Evolutionary conservation across 2,888 invertebrate species (phyloP).

Genomic region (Nineta flava): DNA sequence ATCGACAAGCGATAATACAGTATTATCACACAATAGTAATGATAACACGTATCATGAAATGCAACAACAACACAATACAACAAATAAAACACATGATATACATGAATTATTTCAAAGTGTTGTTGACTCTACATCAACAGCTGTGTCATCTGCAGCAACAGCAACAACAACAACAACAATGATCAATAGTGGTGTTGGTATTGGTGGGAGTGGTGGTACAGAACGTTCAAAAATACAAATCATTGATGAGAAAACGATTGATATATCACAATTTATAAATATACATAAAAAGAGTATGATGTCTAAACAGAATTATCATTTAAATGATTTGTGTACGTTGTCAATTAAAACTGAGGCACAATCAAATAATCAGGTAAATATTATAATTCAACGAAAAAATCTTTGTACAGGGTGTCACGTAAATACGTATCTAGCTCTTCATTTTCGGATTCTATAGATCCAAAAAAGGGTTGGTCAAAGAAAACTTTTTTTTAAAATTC

Average conservation of each 20-base stretch:
- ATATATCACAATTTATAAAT: not conserved
- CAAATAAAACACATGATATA: not conserved
- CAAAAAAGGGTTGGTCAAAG: too few species aligned
- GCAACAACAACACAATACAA: not conserved
- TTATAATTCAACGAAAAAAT: too few species aligned
- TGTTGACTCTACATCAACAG: not conserved
- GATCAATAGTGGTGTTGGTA: too few species aligned
- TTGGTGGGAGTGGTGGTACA: too few species aligned
- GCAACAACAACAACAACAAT: not conserved
- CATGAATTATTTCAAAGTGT: constrained; percentile 4
- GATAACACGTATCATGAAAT: not conserved
- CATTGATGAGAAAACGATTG: constrained; percentile 5
- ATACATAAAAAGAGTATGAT: not conserved
- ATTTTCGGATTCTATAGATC: too few species aligned
- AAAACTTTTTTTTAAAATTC: too few species aligned
- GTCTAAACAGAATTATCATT: not conserved
- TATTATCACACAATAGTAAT: constrained; percentile 17
- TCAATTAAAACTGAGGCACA: constrained; percentile 1
- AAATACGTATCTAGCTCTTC: too few species aligned
- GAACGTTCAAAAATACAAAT: constrained; percentile 3
- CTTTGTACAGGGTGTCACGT: not conserved
- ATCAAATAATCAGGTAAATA: constrained; percentile 1
- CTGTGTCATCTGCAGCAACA: not conserved
- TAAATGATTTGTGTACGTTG: constrained; percentile 4
- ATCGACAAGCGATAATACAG: constrained; percentile 27